These are phyloP conservation scores for Eurytoma californica DNA, from an alignment of 2,888 invertebrate genomes.

Conservation along the genomic window DNA sequence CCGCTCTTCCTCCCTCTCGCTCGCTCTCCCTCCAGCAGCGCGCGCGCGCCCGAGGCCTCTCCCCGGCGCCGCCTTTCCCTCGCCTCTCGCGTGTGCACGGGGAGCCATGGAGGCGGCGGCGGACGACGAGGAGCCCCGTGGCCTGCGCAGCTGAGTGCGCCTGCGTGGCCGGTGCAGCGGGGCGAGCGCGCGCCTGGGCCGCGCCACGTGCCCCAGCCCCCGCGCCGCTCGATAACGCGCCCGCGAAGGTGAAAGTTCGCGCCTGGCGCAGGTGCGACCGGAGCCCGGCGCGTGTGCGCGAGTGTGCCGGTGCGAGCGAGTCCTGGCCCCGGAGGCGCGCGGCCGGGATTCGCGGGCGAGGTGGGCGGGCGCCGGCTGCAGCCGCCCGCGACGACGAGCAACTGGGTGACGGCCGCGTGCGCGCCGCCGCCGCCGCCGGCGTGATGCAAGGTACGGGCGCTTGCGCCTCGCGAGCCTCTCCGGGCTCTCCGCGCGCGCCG, in stretches of 20 bases:
- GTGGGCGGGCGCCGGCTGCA: background rate
- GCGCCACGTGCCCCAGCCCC: background rate
- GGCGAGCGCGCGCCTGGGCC: too few relatives aligned
- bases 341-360: background rate
- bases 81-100: background rate
- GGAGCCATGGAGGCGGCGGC: conserved; percentile 18
- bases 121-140: background rate
- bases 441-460: conserved; percentile 65
- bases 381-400: conserved; percentile 6
- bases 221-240: background rate
- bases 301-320: too few relatives aligned
- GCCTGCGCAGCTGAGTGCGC: background rate
- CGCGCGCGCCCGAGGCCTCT: background rate
- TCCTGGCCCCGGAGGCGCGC: too few relatives aligned
- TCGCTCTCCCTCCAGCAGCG: background rate
- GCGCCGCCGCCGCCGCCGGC: conserved; percentile 74
- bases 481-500: background rate
- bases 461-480: background rate
- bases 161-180: background rate
- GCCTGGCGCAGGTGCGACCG: too few relatives aligned
- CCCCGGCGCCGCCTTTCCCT: too few relatives aligned
- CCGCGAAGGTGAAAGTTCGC: too few relatives aligned
- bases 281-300: too few relatives aligned
- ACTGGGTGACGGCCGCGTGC: conserved; percentile 75
- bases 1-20: conserved; percentile 61